Evolutionary conservation across 2,888 invertebrate species (phyloP).

Genomic region (Drymonia ruficornis): DNA sequence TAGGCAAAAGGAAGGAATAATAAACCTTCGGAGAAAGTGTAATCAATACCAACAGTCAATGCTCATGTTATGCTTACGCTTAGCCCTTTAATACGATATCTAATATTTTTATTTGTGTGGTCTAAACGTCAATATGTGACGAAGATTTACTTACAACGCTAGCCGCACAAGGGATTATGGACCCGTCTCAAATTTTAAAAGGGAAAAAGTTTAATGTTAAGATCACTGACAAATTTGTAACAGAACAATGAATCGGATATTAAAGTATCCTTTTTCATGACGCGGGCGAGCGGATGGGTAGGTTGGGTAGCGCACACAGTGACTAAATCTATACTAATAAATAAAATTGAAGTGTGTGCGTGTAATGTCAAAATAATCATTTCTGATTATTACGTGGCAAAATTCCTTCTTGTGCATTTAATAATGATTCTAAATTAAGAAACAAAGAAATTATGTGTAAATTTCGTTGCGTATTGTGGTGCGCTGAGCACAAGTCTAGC

Average conservation of each 20-base stretch:
- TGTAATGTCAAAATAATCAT: too few species aligned
- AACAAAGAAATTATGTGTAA: too few species aligned
- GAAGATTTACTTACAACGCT: constrained; percentile 73
- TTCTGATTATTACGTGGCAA: too few species aligned
- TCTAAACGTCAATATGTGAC: constrained; percentile 64
- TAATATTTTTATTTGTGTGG: constrained; percentile 75
- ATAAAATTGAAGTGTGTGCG: too few species aligned
- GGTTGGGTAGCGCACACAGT: constrained; percentile 57
- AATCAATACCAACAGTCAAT: constrained; percentile 42
- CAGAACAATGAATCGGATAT: constrained; percentile 85
- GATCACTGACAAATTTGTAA: constrained; percentile 85
- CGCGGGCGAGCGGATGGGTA: constrained; percentile 77
- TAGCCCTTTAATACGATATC: constrained; percentile 54
- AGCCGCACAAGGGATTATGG: constrained; percentile 76
- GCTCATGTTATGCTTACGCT: constrained; percentile 31
- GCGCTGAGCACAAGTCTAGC: too few species aligned
- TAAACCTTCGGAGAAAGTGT: constrained; percentile 34
- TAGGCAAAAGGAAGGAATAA: constrained; percentile 31
- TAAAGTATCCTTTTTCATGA: constrained; percentile 83
- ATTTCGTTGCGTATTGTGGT: too few species aligned
- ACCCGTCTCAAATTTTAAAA: constrained; percentile 78
- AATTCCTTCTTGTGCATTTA: too few species aligned
- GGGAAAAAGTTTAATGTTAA: constrained; percentile 82
- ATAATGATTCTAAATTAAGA: too few species aligned
- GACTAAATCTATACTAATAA: constrained; percentile 14